A percentile compares a stretch with the other conserved stretches of the same genome.
Evolutionary conservation across 1,140 invertebrate genomes (phyloP).

Genomic region (Charaxes varanes): DNA sequence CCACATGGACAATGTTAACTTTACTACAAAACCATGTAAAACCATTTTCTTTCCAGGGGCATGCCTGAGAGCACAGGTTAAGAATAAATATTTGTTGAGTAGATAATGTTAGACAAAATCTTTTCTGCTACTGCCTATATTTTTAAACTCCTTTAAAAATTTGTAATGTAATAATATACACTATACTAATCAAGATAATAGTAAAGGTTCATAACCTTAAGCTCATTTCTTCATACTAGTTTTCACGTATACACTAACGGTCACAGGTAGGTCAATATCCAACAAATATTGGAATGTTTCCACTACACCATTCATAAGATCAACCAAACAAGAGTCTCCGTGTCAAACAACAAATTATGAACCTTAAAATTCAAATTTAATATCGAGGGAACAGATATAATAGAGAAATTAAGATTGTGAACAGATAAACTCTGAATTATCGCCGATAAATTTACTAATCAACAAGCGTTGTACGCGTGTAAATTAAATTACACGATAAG

Average conservation of each 20-base stretch:
- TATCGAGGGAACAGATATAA: constrained; percentile 29
- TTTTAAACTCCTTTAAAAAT: too few species aligned
- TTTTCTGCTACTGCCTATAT: too few species aligned
- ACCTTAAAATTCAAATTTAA: constrained; percentile 27
- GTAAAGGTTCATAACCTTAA: too few species aligned
- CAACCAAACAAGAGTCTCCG: constrained; percentile 22
- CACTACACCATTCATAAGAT: constrained; percentile 20
- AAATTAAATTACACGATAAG: constrained; percentile 70
- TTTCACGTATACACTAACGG: constrained; percentile 7
- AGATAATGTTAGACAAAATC: too few species aligned
- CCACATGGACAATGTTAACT: too few species aligned
- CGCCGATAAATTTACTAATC: constrained; percentile 52
- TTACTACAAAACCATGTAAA: too few species aligned
- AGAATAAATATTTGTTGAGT: too few species aligned
- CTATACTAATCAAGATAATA: too few species aligned
- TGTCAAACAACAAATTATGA: constrained; percentile 29
- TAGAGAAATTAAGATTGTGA: constrained; percentile 61
- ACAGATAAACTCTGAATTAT: constrained; percentile 46
- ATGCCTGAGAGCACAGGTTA: too few species aligned
- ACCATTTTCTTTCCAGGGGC: too few species aligned
- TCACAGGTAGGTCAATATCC: constrained; percentile 14
- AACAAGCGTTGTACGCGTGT: constrained; percentile 50
- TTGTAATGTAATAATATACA: too few species aligned
- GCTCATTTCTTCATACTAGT: too few species aligned
- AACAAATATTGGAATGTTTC: constrained; percentile 20